Conservation (phyloP, 1,140 invertebrate species). For the Ephestia elutella region DNA sequence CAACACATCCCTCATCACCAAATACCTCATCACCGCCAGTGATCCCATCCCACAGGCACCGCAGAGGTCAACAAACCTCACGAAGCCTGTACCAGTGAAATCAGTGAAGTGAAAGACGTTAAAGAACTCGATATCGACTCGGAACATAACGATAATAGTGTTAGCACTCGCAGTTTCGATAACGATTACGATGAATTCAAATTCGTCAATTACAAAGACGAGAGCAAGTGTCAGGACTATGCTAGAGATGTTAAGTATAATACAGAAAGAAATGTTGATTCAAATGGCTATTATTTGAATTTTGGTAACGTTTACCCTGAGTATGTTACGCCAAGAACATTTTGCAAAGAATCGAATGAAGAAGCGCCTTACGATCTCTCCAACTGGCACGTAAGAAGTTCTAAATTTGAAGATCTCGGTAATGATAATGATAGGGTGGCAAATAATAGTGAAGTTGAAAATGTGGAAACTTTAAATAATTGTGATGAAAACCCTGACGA, state of each 20-base stretch:
- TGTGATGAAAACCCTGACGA: conserved; percentile 31
- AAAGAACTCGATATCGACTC: conserved; percentile 13
- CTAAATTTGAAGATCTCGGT: conserved; percentile 20
- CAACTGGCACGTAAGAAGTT: conserved; percentile 38
- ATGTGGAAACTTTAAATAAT: conserved; percentile 38
- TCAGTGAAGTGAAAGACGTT: conserved; percentile 18
- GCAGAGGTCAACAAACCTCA: conserved; percentile 16
- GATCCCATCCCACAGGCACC: conserved; percentile 35
- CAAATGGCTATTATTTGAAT: conserved; percentile 19
- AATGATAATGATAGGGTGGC: conserved; percentile 28
- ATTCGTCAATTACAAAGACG: conserved; percentile 9
- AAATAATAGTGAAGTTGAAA: conserved; percentile 40
- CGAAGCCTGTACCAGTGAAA: conserved; percentile 14
- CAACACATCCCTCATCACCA: conserved; percentile 38
- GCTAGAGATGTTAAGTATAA: conserved; percentile 9
- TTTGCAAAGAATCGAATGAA: conserved; percentile 26
- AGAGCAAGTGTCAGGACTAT: background rate
- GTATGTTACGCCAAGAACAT: conserved; percentile 18
- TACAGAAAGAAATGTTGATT: conserved; percentile 1
- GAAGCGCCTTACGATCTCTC: conserved; percentile 56
- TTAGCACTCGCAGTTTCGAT: conserved; percentile 6
- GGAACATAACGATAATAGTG: conserved; percentile 6
- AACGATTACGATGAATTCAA: conserved; percentile 5
- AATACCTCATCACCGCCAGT: conserved; percentile 60
- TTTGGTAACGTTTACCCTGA: conserved; percentile 19